Evolutionary conservation across 2,888 invertebrate genomes (phyloP), one percentile per base, ranked within the genome.

Genomic region (Pristionchus exspectatus): DNA sequence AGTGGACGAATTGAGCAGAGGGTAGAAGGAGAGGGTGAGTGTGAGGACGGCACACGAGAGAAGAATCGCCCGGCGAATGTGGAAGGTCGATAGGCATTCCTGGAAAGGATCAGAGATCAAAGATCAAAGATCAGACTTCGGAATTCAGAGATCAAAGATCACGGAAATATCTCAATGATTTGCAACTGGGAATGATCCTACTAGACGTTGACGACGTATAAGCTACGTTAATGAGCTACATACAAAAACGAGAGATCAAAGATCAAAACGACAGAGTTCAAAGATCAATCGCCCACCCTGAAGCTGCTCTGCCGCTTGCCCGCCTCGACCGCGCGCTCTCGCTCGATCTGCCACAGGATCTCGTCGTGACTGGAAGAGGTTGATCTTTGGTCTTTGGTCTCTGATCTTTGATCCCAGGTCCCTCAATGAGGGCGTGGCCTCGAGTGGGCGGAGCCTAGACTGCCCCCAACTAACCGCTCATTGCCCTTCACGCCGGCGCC

Each of bases 1-100:
- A 9, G 94, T 94, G 24, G 93, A 93, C 16, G 93, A 93, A 69
- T 93, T 93, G n/a, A 94, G 93, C 33, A 94, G 92, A 18, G 94
- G 94, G 89, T 93, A 94, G 90, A 93, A 94, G n/a, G 93, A 91
- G 14, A 93, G 91, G 1, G 94, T 93, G 12, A 93, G 91, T 1
- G 92, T 91, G n/a, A 93, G 88, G 2, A 93, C 93, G 16, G 92
- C 91, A 30, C 92, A 89, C 12, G 93, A 92, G 24, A 94, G 91
- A 9, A 92, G 89, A 89, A 94, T 92, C 9, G 94, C 93, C 33
- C 92, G 92, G 21, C 94, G 91, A n/a, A 94, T 91, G 83, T 94
- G 93, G 93, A 93, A 93, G n/a, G 92, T 93, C 3, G 91, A 88
- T 33, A 93, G 69, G 30, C 87, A 89, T 59, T 93, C 91, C 69